Base-by-base conservation (phyloP, 2,113 vertebrate genomes). In the Odontophorus gujanensis region DNA sequence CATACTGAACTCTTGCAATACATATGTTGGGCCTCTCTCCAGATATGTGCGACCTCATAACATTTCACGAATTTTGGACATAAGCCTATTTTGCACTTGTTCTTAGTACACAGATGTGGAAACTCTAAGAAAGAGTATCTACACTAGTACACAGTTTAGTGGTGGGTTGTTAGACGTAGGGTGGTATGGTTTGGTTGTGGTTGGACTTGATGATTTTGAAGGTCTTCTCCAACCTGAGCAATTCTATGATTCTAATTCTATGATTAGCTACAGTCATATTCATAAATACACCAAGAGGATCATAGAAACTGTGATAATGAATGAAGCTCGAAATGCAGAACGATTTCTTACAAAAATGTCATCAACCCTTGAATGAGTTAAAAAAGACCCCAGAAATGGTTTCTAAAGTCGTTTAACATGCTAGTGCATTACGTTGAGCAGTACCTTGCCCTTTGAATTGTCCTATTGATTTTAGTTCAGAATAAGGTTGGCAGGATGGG, bases 391-490 rank as follows among this genome's bases (percentile, higher is more conserved):
- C 43, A 72, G 40, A 68, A 95, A 78, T 1, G 1, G n/a, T 75
- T 94, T 68, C 61, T 72, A n/a, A 94, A 50, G 21, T 58, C 57
- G 89, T 94, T 86, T 79, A 93, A 82, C 90, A 93, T 94, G 82
- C 69, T 68, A 68, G 86, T 93, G 90, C 82, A 62, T 79, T 91
- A 75, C 28, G 68, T 55, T 73, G 73, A 94, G 82, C 57, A 91
- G 68, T 53, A 61, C 21, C 66, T 72, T 92, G 91, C 87, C 89
- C 87, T 95, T 83, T 94, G 72, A 90, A 68, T 67, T 81, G 79
- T 94, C 91, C 95, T 90, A 91, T 96, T 94, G 89, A 97, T 95
- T 95, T 95, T 89, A 87, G 36, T 83, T 87, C 87, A 83, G 73
- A 71, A 26, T 67, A 61, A 91, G 13, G 61, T 16, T 95, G 96